Evolutionary conservation across 2,888 invertebrate genomes (phyloP).

Genomic region (Drosophila tripunctata): DNA sequence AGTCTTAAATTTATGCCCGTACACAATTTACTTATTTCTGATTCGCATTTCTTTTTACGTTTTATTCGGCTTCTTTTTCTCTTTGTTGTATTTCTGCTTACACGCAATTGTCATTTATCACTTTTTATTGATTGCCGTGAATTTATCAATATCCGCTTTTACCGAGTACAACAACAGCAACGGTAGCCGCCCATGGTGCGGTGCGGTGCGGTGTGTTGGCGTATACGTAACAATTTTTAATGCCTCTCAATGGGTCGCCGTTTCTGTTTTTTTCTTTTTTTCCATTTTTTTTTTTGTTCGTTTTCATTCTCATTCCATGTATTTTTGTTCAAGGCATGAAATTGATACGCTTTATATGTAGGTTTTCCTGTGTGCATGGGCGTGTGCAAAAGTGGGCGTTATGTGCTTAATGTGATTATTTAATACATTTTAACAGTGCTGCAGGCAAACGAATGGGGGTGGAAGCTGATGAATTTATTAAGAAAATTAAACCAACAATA

Average conservation of each 20-base stretch:
- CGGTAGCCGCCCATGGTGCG: conserved; percentile 49
- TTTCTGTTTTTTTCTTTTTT: too few species aligned
- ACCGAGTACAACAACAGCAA: conserved; percentile 50
- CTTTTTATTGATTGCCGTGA: conserved; percentile 77
- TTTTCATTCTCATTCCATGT: conserved; percentile 16
- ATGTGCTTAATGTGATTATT: conserved; percentile 75
- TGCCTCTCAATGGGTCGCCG: conserved; percentile 62
- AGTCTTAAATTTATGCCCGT: conserved; percentile 68
- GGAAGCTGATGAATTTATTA: conserved; percentile 47
- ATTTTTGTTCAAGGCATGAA: conserved; percentile 72
- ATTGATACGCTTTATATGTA: conserved; percentile 68
- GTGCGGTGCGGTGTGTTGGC: conserved; percentile 33
- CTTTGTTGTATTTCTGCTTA: conserved; percentile 47
- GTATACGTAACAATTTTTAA: conserved; percentile 75
- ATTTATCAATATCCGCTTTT: conserved; percentile 79
- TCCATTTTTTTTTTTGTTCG: conserved; percentile 8
- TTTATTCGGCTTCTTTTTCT: background rate
- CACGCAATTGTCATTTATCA: conserved; percentile 78
- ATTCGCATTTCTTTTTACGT: conserved; percentile 39
- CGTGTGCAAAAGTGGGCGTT: conserved; percentile 28
- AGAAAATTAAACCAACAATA: conserved; percentile 34
- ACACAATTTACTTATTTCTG: conserved; percentile 61
- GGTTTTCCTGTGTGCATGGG: conserved; percentile 18
- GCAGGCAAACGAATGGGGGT: background rate
- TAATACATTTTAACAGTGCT: conserved; percentile 51